Percentiles rank a stretch among this genome's conserved stretches.
phyloP scores from a whole-genome alignment of 2,888 invertebrate genomes.

The Ceramica pisi region DNA sequence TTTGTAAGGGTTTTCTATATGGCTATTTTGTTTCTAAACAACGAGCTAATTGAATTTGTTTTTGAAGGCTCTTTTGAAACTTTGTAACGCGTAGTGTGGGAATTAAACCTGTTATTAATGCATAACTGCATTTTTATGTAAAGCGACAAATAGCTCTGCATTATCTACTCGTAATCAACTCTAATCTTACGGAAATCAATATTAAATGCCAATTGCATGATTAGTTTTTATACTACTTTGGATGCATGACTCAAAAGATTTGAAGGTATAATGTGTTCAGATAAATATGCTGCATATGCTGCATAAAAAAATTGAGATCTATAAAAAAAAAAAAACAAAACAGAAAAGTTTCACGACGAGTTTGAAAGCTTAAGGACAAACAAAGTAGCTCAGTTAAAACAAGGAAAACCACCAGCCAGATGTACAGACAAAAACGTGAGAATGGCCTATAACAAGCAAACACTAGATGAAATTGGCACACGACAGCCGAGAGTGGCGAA shows the following conservation, averaged over 20 bases:
- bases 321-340: not conserved
- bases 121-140: slow-evolving; percentile 10
- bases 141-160: not conserved
- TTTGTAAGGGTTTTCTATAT: slow-evolving; percentile 20
- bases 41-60: slow-evolving; percentile 12
- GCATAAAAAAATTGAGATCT: not conserved
- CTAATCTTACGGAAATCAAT: not conserved
- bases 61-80: not conserved
- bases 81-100: not conserved
- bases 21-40: slow-evolving; percentile 10
- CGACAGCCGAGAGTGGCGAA: not conserved
- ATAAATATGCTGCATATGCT: not conserved
- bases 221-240: not conserved
- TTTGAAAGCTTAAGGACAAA: not conserved
- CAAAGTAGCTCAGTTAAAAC: not conserved
- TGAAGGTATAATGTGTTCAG: too few species aligned
- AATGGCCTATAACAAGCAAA: not conserved
- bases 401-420: not conserved
- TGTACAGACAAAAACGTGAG: not conserved
- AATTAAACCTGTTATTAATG: not conserved
- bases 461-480: slow-evolving; percentile 19
- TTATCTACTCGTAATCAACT: slow-evolving; percentile 16
- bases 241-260: not conserved
- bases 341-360: not conserved
- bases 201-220: slow-evolving; percentile 8